Base-by-base conservation (phyloP, 2,113 vertebrate genomes). In the Ptychochromis oligacanthus region DNA sequence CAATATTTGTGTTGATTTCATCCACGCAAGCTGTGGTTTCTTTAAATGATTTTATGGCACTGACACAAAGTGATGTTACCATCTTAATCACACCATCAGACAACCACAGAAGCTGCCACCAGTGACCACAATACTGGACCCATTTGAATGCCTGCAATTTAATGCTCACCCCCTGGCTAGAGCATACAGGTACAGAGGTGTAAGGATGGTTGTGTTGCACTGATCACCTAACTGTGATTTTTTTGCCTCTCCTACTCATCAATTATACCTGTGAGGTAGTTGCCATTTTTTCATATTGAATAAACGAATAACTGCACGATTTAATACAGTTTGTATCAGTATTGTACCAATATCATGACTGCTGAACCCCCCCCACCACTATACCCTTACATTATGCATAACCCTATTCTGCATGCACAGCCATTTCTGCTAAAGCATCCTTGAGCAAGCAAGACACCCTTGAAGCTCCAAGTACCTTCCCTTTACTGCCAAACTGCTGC, bases 401-500 rank as follows among this genome's bases (percentile, higher is more conserved):
- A n/a, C 52, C 38, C 38, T 64, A 12, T 18, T 79, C 65, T 54
- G 52, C 75, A 56, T 24, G 56, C 72, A 13, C 43, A 26, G 36
- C 22, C 58, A 60, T 76, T 81, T 43, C 62, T 77, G 26, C 46
- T 70, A 12, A 49, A 77, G 46, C 40, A 28, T 58, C 57, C 80
- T 62, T 75, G 36, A 82, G 17, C 22, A 20, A 36, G 15, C 10
- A 43, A 75, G 38, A 77, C 34, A 81, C 56, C 55, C 79, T 56
- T 65, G 28, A 58, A 43, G 3, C 31, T 28, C 34, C 7, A n/a
- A 60, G 24, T 40, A 40, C 7, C 28, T 15, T 56, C 59, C 0
- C 31, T 46, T 70, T 36, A 38, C 84, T 75, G 61, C 59, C 76
- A 46, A 43, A 76, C 20, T 75, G 49, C 43, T 17, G 79, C 46